Conservation (phyloP, 2,888 invertebrate species). For the Drosophila demipolita region DNA sequence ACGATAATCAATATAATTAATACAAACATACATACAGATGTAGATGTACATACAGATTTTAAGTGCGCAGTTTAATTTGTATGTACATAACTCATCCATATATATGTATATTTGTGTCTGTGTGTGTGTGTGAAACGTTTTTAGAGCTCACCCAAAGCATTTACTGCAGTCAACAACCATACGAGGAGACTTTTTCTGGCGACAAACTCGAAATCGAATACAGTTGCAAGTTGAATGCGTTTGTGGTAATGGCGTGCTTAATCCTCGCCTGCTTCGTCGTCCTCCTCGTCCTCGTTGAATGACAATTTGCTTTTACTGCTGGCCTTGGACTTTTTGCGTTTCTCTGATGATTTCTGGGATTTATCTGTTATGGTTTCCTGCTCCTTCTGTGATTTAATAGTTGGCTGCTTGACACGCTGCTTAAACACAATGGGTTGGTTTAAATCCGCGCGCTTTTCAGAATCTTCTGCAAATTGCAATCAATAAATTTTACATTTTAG, state of each 20-base stretch:
- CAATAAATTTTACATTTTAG: constrained; percentile 26
- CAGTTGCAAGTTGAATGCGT: constrained; percentile 3
- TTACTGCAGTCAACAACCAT: constrained; percentile 46
- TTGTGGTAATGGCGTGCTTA: constrained; percentile 17
- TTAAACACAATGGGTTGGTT: constrained; percentile 87
- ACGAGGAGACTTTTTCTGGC: constrained; percentile 31
- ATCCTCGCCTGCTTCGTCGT: constrained; percentile 66
- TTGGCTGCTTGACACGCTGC: constrained; percentile 63
- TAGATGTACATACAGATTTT: constrained; percentile 39
- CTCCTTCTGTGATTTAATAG: constrained; percentile 29
- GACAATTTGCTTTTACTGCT: constrained; percentile 83
- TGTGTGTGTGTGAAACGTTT: constrained; percentile 28
- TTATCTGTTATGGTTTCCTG: constrained; percentile 15
- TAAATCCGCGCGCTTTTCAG: constrained; percentile 87
- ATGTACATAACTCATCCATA: constrained; percentile 3
- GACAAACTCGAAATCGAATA: constrained; percentile 15
- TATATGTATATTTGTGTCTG: constrained; percentile 4
- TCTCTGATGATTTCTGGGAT: constrained; percentile 37
- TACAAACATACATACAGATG: constrained; percentile 4
- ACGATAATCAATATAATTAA: constrained; percentile 40
- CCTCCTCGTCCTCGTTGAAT: constrained; percentile 86
- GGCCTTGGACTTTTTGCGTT: constrained; percentile 74
- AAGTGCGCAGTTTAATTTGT: constrained; percentile 55
- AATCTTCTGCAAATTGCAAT: constrained; percentile 86
- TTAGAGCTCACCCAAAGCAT: constrained; percentile 54